A percentile compares a stretch with the other conserved stretches of the same genome.
Evolutionary conservation across 2,113 vertebrate genomes (phyloP).

Genomic region (Pituophis catenifer): DNA sequence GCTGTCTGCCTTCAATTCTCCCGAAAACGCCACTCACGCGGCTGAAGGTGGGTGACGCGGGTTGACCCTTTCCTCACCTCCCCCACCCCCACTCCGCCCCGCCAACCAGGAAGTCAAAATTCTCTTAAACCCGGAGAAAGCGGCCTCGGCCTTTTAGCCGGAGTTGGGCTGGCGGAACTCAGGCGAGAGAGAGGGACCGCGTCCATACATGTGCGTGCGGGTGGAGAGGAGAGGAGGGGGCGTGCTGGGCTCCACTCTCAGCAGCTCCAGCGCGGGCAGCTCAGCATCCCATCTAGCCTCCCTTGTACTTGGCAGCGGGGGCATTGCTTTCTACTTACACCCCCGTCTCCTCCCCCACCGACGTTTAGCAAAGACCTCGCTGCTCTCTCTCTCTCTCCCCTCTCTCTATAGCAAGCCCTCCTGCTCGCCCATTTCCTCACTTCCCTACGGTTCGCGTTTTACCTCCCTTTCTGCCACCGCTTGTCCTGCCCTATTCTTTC

Average conservation of each 20-base stretch:
- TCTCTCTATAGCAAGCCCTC: not conserved
- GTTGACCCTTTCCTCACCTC: not conserved
- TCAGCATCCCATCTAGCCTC: not conserved
- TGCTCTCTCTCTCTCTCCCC: not conserved
- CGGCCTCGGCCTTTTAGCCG: not conserved
- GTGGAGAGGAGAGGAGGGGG: not conserved
- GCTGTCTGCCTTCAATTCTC: slow-evolving; percentile 84
- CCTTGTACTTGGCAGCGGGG: not conserved
- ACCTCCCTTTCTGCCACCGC: not conserved
- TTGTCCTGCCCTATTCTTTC: not conserved
- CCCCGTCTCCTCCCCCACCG: not conserved
- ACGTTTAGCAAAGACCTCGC: not conserved
- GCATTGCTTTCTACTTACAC: not conserved
- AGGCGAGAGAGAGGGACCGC: not conserved
- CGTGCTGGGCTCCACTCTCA: not conserved
- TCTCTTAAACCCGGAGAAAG: not conserved
- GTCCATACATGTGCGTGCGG: not conserved
- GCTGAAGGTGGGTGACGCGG: slow-evolving; percentile 83
- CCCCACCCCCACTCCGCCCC: not conserved
- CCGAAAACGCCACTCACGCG: slow-evolving; percentile 78
- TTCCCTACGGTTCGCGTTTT: not conserved
- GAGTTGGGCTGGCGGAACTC: not conserved
- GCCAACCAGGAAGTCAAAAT: not conserved
- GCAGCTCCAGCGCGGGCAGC: not conserved
- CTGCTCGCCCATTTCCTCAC: not conserved